Base-by-base conservation (phyloP, 2,113 vertebrate species). In the Paratilapia polleni region DNA sequence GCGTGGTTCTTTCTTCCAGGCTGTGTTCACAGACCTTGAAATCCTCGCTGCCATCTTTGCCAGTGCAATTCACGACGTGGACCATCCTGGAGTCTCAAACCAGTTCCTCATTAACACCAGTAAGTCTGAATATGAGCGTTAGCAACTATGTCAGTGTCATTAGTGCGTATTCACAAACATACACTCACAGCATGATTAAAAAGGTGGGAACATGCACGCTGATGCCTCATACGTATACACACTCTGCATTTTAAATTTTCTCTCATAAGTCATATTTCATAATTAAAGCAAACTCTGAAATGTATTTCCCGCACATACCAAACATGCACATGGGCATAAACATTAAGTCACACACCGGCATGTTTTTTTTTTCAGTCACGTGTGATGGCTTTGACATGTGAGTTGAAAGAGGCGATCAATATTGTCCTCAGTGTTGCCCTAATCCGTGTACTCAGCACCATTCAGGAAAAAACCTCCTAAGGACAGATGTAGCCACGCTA, bases 51-150 rank as follows among this genome's bases (percentile, higher is more conserved):
- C 98, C 96, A 98, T 99, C 94, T 99, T 99, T 95, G 98, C 98
- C 91, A 99, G 98, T 96, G 98, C 98, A 86, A 99, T 99, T 95
- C 98, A 99, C 52, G 98, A 99, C 64, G 98, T 99, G 28, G 98
- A 99, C 95, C 98, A 99, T 92, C 98, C 98, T 54, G 98, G 98
- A 20, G 98, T 99, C 92, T 99, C 98, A 87, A 99, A 99, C 94
- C 98, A 99, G 94, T 99, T 99, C 95, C 98, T 99, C 94, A 99
- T 99, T 95, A 99, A 97, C 95, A 99, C 98, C 91, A 99, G 98
- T 99, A 96, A 98, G 98, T 97, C 57, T 84, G 75, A 77, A 80
- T 70, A 62, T 15, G 68, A 73, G 47, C 31, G 26, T 83, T 86
- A 59, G 52, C 88, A 80, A 56, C 74, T 88, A 80, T 56, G 79